Evolutionary conservation across 2,797 vertebrate genomes (phyloP).

Genomic region (Pangasius macronema): DNA sequence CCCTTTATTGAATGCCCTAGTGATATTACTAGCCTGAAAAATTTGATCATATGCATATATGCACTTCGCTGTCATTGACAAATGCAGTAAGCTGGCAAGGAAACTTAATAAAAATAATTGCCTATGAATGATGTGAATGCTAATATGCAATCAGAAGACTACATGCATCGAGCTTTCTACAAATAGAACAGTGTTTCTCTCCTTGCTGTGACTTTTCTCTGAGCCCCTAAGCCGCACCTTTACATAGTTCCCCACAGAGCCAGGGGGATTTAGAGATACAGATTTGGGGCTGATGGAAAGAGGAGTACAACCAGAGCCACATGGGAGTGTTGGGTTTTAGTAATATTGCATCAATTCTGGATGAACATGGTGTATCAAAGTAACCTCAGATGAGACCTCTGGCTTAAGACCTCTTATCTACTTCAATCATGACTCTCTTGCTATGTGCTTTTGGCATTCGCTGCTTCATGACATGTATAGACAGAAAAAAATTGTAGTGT

Average conservation of each 20-base stretch:
- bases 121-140: slow-evolving; percentile 17
- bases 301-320: slow-evolving; percentile 30
- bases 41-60: slow-evolving; percentile 27
- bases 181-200: slow-evolving; percentile 34
- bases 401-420: slow-evolving; percentile 37
- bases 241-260: slow-evolving; percentile 23
- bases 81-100: slow-evolving; percentile 24
- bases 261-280: slow-evolving; percentile 43
- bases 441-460: not conserved
- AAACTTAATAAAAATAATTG: slow-evolving; percentile 29
- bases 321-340: slow-evolving; percentile 32
- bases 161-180: not conserved
- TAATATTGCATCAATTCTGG: slow-evolving; percentile 21
- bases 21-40: slow-evolving; percentile 16
- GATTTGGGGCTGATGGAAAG: slow-evolving; percentile 35
- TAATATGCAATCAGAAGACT: slow-evolving; percentile 26
- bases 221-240: slow-evolving; percentile 35
- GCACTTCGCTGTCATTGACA: slow-evolving; percentile 29
- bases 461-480: slow-evolving; percentile 4
- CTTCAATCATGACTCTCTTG: not conserved
- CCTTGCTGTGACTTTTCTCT: slow-evolving; percentile 25
- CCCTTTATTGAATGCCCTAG: not conserved
- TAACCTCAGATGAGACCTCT: slow-evolving; percentile 26
- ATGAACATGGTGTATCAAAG: slow-evolving; percentile 14
- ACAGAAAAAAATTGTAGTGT: too few species aligned